Evolutionary conservation across 2,888 invertebrate genomes (phyloP).

Genomic region (Rhagonycha lutea): DNA sequence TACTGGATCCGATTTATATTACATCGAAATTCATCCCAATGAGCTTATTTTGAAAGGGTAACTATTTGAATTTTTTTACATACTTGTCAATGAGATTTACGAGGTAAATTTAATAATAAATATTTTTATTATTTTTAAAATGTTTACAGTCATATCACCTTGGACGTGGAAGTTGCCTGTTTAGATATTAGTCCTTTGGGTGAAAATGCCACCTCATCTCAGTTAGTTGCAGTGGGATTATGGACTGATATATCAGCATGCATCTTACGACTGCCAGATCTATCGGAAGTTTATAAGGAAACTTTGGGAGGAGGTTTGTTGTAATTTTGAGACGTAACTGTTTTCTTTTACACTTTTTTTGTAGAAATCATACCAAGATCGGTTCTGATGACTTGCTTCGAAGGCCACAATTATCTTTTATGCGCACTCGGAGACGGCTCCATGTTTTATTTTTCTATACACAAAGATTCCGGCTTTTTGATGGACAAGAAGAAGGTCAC

Average conservation of each 20-base stretch:
- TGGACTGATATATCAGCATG: conserved; percentile 97
- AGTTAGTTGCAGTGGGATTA: conserved; percentile 87
- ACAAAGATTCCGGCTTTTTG: conserved; percentile 73
- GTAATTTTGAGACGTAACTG: not conserved
- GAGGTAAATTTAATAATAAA: not conserved
- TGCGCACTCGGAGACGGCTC: conserved; percentile 97
- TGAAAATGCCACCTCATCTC: conserved; percentile 64
- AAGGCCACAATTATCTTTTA: conserved; percentile 85
- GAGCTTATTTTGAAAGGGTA: conserved; percentile 66
- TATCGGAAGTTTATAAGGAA: conserved; percentile 84
- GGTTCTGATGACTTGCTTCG: conserved; percentile 91
- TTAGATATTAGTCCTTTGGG: conserved; percentile 86
- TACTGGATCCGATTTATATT: conserved; percentile 84
- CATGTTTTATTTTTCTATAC: conserved; percentile 92
- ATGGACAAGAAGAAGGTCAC: conserved; percentile 94
- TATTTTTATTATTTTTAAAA: not conserved
- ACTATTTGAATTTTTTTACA: conserved; percentile 3
- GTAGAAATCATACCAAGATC: conserved; percentile 96
- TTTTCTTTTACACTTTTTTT: conserved; percentile 31
- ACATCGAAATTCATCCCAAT: conserved; percentile 72
- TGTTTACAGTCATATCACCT: conserved; percentile 63
- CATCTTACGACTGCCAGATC: conserved; percentile 78
- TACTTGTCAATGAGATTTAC: not conserved
- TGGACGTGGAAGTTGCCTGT: conserved; percentile 96
- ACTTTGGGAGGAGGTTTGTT: conserved; percentile 78